Conservation (phyloP, 2,888 invertebrate genomes). For the Microctonus hyperodae region DNA sequence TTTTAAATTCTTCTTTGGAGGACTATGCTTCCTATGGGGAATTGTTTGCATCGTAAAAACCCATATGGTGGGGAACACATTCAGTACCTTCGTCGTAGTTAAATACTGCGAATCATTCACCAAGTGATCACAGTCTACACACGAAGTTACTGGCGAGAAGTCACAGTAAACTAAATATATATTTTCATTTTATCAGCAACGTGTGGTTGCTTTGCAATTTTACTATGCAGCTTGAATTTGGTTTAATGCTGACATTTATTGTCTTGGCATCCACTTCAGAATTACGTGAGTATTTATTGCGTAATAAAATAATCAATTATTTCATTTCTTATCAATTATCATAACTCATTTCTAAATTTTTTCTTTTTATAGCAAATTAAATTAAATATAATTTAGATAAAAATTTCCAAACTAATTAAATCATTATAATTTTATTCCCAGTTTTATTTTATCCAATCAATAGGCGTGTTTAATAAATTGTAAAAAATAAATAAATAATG, state of each 20-base stretch:
- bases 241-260: constrained; percentile 34
- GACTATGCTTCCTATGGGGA: constrained; percentile 2
- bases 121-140: constrained; percentile 47
- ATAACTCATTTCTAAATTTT: not conserved
- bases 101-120: constrained; percentile 53
- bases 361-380: constrained; percentile 2
- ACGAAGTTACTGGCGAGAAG: constrained; percentile 18
- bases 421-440: not conserved
- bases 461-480: not conserved
- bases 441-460: not conserved
- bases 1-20: not conserved
- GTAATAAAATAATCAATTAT: not conserved
- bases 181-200: not conserved
- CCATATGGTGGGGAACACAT: constrained; percentile 43
- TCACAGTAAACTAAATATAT: not conserved
- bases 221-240: constrained; percentile 21
- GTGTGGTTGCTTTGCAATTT: not conserved
- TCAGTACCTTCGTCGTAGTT: constrained; percentile 38
- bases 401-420: not conserved
- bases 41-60: constrained; percentile 1
- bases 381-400: not conserved
- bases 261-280: constrained; percentile 31
- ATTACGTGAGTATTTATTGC: constrained; percentile 44
- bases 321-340: not conserved
- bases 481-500: not conserved